Evolutionary conservation across 1,140 invertebrate genomes (phyloP), one percentile per base, ranked within the genome.

Genomic region (Gonioctena quinquepunctata): DNA sequence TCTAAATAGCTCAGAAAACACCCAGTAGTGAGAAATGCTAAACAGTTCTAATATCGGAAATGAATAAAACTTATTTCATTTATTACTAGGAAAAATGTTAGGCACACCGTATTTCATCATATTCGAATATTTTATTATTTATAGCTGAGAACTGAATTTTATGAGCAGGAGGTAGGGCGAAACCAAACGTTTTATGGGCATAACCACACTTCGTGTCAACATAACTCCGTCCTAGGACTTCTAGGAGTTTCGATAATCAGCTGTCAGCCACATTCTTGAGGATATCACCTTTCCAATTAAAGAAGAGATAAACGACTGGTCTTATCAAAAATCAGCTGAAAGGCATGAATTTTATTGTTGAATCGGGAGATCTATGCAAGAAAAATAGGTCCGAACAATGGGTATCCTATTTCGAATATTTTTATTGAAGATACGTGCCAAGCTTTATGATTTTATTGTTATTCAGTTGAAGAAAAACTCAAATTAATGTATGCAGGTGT

Each of bases 121-220:
- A 42, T 42, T 42, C 16, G 7, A 42, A 11, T 13, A 42, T n/a
- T 42, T 4, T 42, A 13, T 42, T 42, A 42, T 42, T 42, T n/a
- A 42, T n/a, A n/a, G 8, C 13, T 4, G 13, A n/a, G 5, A n/a
- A n/a, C 4, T 11, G 33, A 13, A n/a, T 4, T 42, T 27, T 60
- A 49, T 21, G 49, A 66, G 69, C n/a, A 3, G 26, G 25, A 63
- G 63, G 64, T 57, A 57, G 69, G 42, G 13, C 49, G 64, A 57
- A 66, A 71, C 69, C 42, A 66, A 66, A 66, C 26, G 57, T 60
- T 66, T 66, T 66, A 71, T 66, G 64, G 26, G 2, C 27, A 54
- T 66, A 61, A 66, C 69, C 57, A 42, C 13, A 42, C 33, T 42
- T 42, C 16, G 16, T 42, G 33, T 42, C 33, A 11, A 42, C 33